Percentiles rank a stretch among this genome's conserved stretches.
These are phyloP conservation scores for Pipistrellus kuhlii DNA, from an alignment of 2,797 vertebrate species.

Conservation along the genomic window DNA sequence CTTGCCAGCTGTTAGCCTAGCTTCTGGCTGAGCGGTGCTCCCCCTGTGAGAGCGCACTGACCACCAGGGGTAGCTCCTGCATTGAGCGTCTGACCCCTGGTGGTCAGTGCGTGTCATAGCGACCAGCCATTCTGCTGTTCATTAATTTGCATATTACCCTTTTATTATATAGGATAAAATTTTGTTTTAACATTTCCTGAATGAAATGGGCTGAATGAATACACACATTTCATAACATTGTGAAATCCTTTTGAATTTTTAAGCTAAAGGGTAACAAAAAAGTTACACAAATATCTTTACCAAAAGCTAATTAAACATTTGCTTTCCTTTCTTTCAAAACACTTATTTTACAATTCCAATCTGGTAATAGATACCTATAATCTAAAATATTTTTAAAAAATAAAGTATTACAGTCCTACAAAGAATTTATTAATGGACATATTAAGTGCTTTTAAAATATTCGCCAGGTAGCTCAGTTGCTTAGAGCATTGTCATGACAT, in stretches of 20 bases:
- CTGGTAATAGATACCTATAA: not conserved
- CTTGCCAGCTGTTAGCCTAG: too few relatives aligned
- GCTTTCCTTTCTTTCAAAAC: slow-evolving; percentile 47
- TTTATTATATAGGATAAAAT: not conserved
- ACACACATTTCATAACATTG: slow-evolving; percentile 29
- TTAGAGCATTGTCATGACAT: not conserved
- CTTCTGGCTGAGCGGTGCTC: too few relatives aligned
- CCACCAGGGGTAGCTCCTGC: too few relatives aligned
- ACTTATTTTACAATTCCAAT: slow-evolving; percentile 49
- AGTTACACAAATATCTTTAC: slow-evolving; percentile 32
- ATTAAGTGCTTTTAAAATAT: slow-evolving; percentile 34
- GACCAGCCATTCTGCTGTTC: too few relatives aligned
- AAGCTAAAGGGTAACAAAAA: slow-evolving; percentile 53
- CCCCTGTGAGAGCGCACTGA: too few relatives aligned
- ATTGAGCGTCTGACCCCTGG: too few relatives aligned
- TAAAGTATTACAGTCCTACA: slow-evolving; percentile 18
- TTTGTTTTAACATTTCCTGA: slow-evolving; percentile 41
- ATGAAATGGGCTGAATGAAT: slow-evolving; percentile 39
- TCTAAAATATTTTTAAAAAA: slow-evolving; percentile 53
- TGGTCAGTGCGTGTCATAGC: too few relatives aligned
- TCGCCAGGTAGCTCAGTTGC: not conserved
- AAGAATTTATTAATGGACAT: slow-evolving; percentile 29
- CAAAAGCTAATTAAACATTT: slow-evolving; percentile 61
- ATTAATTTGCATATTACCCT: too few relatives aligned
- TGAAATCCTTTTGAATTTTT: slow-evolving; percentile 54